Conservation (phyloP, 2,797 vertebrate genomes). For the Ptychadena robeensis region DNA sequence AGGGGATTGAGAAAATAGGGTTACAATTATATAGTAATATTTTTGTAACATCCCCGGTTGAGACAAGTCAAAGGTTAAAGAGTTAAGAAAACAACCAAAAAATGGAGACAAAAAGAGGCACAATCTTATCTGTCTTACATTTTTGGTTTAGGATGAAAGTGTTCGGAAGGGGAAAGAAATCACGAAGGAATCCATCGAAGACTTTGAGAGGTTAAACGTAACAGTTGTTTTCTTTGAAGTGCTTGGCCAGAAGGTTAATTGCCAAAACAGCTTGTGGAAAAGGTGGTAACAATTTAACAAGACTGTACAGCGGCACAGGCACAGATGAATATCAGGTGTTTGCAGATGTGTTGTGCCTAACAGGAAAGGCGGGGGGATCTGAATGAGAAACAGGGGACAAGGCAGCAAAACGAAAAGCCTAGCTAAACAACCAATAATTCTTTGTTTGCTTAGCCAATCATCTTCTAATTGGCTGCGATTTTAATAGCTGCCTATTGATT, state of each 20-base stretch:
- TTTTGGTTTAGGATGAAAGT: constrained; percentile 82
- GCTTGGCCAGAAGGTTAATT: constrained; percentile 90
- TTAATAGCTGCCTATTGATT: constrained; percentile 82
- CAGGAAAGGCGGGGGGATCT: constrained; percentile 73
- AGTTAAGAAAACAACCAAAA: constrained; percentile 58
- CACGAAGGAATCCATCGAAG: constrained; percentile 89
- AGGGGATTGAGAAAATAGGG: background rate
- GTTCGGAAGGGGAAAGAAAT: constrained; percentile 77
- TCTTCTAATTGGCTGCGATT: constrained; percentile 87
- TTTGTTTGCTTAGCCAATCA: constrained; percentile 94
- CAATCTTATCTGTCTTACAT: constrained; percentile 60
- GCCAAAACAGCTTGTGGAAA: constrained; percentile 89
- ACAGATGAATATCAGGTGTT: constrained; percentile 93
- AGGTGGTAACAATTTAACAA: constrained; percentile 99
- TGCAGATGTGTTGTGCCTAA: constrained; percentile 82
- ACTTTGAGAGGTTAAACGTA: constrained; percentile 90
- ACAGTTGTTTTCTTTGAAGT: constrained; percentile 91
- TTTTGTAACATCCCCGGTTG: constrained; percentile 41
- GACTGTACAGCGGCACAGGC: constrained; percentile 80
- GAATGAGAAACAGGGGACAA: constrained; percentile 73
- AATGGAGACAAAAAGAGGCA: constrained; percentile 51
- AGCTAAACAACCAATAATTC: constrained; percentile 87
- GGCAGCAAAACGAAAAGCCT: constrained; percentile 77
- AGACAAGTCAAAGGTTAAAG: constrained; percentile 55
- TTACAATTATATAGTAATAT: constrained; percentile 25